These are phyloP conservation scores for Drosophila imparisetae DNA, from an alignment of 2,888 invertebrate genomes.

Conservation along the genomic window DNA sequence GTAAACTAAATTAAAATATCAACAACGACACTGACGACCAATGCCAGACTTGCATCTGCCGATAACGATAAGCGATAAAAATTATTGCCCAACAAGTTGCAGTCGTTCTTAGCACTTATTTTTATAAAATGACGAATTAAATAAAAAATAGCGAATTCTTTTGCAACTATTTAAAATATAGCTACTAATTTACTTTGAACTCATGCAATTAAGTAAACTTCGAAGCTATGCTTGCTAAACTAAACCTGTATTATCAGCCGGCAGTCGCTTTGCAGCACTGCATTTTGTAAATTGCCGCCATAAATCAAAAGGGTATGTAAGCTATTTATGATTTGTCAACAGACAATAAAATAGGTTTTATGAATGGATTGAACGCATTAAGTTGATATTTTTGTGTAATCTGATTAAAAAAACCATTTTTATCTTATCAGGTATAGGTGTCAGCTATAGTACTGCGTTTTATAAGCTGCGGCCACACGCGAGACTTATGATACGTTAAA, in stretches of 20 bases:
- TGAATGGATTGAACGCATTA: neutral
- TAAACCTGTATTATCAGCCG: constrained; percentile 3
- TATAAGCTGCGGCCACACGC: neutral
- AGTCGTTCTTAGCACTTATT: constrained; percentile 6
- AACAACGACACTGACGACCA: constrained; percentile 59
- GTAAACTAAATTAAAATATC: constrained; percentile 30
- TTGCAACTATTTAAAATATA: neutral
- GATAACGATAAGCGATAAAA: constrained; percentile 32
- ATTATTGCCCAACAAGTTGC: constrained; percentile 27
- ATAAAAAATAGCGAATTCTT: neutral
- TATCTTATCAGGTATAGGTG: neutral
- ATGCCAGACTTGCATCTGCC: constrained; percentile 49
- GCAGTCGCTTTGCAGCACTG: neutral
- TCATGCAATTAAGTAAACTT: neutral
- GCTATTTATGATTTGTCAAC: too few relatives aligned
- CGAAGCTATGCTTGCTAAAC: neutral
- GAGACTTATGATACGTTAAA: neutral
- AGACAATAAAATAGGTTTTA: neutral
- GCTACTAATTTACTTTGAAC: neutral
- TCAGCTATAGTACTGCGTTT: neutral
- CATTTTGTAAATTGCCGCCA: constrained; percentile 5
- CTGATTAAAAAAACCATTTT: too few relatives aligned
- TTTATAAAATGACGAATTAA: constrained; percentile 26
- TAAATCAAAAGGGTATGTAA: neutral
- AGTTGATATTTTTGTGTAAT: neutral